A percentile compares a stretch with the other conserved stretches of the same genome.
These are phyloP conservation scores for Chionis minor DNA, from an alignment of 2,113 vertebrate species.

Conservation along the genomic window DNA sequence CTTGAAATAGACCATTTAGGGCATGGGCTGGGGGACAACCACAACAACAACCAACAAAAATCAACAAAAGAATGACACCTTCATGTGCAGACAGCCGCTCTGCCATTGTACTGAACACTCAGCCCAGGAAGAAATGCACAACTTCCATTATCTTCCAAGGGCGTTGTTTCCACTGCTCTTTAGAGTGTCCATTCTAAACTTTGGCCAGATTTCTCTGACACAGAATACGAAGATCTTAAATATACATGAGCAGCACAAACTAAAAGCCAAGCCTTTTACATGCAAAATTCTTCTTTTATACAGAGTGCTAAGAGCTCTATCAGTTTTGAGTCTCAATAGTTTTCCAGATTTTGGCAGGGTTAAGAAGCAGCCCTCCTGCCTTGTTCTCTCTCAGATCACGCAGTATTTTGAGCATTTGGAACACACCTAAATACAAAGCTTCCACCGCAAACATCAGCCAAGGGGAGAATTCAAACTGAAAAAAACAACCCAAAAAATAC, in stretches of 20 bases:
- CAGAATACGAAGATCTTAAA: neutral
- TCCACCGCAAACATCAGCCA: neutral
- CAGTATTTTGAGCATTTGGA: neutral
- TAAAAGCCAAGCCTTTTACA: neutral
- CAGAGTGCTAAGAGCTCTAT: neutral
- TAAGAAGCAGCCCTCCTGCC: neutral
- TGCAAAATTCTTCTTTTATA: neutral
- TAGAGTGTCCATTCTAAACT: neutral
- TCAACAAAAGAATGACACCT: neutral
- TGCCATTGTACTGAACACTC: neutral
- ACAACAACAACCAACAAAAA: neutral
- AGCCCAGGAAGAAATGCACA: neutral
- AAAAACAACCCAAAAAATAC: fast-evolving
- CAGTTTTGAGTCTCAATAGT: neutral
- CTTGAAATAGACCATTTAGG: neutral
- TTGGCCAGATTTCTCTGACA: neutral
- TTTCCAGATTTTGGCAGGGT: neutral
- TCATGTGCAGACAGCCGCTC: neutral
- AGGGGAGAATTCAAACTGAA: neutral
- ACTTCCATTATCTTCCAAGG: neutral
- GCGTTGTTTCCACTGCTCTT: neutral
- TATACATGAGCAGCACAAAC: neutral
- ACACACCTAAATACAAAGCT: neutral
- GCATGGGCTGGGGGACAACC: neutral
- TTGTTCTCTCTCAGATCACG: neutral